Percentiles rank a stretch among this genome's conserved stretches.
These are phyloP conservation scores for Eremophila alpestris DNA, from an alignment of 2,797 vertebrate genomes.

Conservation along the genomic window DNA sequence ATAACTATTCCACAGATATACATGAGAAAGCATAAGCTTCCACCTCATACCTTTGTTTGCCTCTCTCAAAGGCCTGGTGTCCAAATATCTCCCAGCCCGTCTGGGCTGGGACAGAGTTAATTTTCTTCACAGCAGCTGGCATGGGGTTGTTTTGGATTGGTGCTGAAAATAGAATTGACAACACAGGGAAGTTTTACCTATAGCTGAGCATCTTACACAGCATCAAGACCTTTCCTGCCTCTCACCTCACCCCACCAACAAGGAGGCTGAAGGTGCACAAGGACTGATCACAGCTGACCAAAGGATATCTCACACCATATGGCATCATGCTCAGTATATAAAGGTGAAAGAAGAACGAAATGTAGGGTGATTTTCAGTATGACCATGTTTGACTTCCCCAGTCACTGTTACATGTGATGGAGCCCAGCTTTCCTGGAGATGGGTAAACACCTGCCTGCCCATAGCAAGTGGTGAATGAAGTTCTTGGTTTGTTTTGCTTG, in stretches of 20 bases:
- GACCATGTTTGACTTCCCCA: background rate
- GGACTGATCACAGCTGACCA: background rate
- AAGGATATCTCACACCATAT: background rate
- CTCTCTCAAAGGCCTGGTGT: background rate
- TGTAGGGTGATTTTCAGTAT: background rate
- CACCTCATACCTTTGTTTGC: accelerated
- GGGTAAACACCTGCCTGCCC: background rate
- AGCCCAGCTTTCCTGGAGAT: background rate
- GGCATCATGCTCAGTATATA: background rate
- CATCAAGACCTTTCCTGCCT: background rate
- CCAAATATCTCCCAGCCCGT: background rate
- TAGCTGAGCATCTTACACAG: background rate
- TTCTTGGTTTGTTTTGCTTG: background rate
- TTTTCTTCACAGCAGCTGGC: background rate
- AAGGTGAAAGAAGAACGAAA: background rate
- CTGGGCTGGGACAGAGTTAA: background rate
- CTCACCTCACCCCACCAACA: accelerated
- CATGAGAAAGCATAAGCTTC: background rate
- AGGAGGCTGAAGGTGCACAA: background rate
- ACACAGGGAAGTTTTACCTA: background rate
- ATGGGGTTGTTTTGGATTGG: background rate
- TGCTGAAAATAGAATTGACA: background rate
- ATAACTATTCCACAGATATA: background rate
- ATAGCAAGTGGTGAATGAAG: background rate
- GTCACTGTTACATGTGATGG: too few species aligned